A percentile compares a stretch with the other conserved stretches of the same genome.
phyloP scores from a whole-genome alignment of 1,140 invertebrate genomes.

The Capitella teleta region DNA sequence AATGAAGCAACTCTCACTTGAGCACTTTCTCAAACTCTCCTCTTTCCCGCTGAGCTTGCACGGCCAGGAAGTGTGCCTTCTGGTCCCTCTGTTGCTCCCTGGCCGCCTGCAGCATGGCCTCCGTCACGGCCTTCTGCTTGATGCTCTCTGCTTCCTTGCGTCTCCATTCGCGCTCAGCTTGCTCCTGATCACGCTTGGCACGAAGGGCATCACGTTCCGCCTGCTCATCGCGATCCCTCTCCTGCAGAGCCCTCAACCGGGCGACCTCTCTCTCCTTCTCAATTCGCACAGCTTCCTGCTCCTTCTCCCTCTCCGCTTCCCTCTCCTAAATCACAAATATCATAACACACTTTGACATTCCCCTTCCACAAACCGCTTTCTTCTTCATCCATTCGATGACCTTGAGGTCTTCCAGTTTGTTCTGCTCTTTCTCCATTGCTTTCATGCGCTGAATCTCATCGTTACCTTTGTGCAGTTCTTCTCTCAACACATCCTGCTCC shows the following conservation, averaged over 20 bases:
- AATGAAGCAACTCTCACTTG: no score
- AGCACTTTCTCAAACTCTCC: conserved; percentile 41
- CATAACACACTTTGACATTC: background rate
- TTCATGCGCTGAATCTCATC: conserved; percentile 32
- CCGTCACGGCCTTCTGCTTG: conserved; percentile 33
- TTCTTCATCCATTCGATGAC: conserved; percentile 40
- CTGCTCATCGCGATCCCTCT: conserved; percentile 38
- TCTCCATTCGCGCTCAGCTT: conserved; percentile 41
- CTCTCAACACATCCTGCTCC: conserved; percentile 28
- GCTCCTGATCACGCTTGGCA: conserved; percentile 41
- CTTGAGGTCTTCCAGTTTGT: conserved; percentile 33
- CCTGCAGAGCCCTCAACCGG: conserved; percentile 34
- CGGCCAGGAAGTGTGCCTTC: conserved; percentile 40
- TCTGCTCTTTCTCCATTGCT: conserved; percentile 30
- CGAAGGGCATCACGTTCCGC: conserved; percentile 39
- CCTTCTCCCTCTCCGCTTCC: conserved; percentile 38
- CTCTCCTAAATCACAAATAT: conserved; percentile 25
- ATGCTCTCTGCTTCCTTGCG: conserved; percentile 37
- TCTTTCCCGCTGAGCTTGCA: conserved; percentile 40
- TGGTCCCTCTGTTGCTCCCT: conserved; percentile 35
- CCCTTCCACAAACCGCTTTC: conserved; percentile 35
- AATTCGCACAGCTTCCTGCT: conserved; percentile 36
- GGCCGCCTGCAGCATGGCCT: conserved; percentile 35
- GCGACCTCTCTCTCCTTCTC: conserved; percentile 43
- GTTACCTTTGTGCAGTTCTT: conserved; percentile 39